Conservation (phyloP, 2,797 vertebrate species). For the Pteronotus mesoamericanus region DNA sequence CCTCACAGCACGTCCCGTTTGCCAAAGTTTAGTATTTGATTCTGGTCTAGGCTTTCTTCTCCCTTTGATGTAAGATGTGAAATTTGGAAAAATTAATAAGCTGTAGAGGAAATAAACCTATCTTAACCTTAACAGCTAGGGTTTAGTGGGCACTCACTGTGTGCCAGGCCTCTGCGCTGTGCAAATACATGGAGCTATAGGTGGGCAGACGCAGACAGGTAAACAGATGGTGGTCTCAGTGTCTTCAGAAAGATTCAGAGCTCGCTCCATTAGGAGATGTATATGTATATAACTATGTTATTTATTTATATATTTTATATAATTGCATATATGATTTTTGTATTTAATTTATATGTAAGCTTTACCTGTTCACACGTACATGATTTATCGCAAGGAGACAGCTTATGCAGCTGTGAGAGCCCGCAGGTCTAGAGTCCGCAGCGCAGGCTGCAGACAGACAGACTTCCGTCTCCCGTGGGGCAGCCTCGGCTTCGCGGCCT, state of each 20-base stretch:
- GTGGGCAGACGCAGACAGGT: not conserved
- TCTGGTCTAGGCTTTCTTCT: conserved; percentile 34
- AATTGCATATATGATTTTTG: not conserved
- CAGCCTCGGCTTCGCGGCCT: not conserved
- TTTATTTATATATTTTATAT: not conserved
- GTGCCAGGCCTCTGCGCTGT: not conserved
- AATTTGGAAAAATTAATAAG: conserved; percentile 18
- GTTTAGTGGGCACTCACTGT: not conserved
- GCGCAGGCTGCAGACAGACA: not conserved
- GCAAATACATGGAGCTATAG: too few relatives aligned
- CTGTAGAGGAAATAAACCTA: not conserved
- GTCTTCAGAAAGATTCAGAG: not conserved
- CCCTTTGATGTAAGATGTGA: not conserved
- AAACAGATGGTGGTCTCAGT: fast-evolving
- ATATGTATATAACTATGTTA: not conserved
- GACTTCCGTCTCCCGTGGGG: not conserved
- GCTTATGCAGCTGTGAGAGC: not conserved
- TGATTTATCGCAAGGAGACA: not conserved
- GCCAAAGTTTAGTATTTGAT: conserved; percentile 12
- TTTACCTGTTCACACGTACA: too few relatives aligned
- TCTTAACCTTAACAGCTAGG: not conserved
- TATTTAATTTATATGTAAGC: not conserved
- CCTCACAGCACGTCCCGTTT: conserved; percentile 47
- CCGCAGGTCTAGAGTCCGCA: not conserved
- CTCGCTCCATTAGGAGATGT: not conserved